phyloP scores from a whole-genome alignment of 2,888 invertebrate genomes.

The Drosophila antonietae region DNA sequence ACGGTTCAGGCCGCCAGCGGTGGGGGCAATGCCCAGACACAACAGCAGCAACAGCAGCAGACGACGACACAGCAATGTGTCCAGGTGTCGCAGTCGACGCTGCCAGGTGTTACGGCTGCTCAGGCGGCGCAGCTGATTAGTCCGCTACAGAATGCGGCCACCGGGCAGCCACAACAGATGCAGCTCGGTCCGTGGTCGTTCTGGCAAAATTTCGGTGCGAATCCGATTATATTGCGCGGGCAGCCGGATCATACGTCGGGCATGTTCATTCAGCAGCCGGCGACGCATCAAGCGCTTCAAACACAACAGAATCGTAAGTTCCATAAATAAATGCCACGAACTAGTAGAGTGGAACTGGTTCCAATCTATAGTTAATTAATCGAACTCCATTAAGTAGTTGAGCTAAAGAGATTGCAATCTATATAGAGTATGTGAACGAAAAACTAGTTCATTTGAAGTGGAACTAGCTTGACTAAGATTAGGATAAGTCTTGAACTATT shows the following conservation, averaged over 20 bases:
- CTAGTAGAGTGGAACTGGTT: constrained; percentile 3
- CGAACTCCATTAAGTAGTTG: neutral
- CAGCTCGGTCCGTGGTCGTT: constrained; percentile 91
- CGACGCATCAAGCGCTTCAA: constrained; percentile 86
- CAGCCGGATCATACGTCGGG: constrained; percentile 90
- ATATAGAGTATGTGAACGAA: neutral
- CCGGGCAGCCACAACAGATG: constrained; percentile 88
- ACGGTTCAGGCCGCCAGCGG: constrained; percentile 77
- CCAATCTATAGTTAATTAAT: neutral
- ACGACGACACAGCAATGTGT: constrained; percentile 88
- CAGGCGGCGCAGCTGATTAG: constrained; percentile 90
- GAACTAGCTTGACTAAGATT: neutral
- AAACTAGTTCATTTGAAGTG: no score
- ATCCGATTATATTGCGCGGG: constrained; percentile 90
- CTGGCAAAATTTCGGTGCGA: constrained; percentile 90
- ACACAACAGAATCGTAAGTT: constrained; percentile 88
- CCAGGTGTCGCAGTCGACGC: constrained; percentile 88
- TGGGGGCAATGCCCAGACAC: constrained; percentile 43
- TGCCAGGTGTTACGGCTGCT: constrained; percentile 86
- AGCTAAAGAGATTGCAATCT: neutral
- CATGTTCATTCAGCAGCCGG: constrained; percentile 92
- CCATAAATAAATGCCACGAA: neutral
- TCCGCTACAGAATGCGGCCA: constrained; percentile 88
- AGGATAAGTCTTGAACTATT: no score
- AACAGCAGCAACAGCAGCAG: constrained; percentile 82